Conservation (phyloP, 1,140 invertebrate species). For the Rhizoglyphus robini region DNA sequence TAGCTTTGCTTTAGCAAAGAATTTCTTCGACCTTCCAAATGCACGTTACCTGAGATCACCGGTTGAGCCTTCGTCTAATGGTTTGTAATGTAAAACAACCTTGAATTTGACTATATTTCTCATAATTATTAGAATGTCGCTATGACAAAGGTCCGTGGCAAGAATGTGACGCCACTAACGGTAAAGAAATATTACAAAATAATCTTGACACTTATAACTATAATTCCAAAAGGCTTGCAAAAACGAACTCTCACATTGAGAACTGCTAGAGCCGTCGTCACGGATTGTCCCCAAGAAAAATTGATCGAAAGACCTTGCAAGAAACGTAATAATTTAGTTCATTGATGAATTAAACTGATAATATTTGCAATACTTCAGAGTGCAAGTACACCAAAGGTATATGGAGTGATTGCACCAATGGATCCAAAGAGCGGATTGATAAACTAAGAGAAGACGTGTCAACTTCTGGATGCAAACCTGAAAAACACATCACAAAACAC, state of each 20-base stretch:
- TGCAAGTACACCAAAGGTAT: conserved; percentile 17
- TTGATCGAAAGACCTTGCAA: conserved; percentile 17
- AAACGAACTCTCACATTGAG: conserved; percentile 5
- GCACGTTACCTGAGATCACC: too few relatives aligned
- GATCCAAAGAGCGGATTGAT: conserved; percentile 2
- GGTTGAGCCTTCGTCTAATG: too few relatives aligned
- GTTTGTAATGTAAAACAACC: too few relatives aligned
- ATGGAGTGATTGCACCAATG: conserved; percentile 19
- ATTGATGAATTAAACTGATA: neutral
- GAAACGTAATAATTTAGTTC: neutral
- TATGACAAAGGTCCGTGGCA: conserved; percentile 20
- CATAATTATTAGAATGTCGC: conserved; percentile 18
- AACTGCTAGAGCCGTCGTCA: neutral
- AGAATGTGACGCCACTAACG: conserved; percentile 9
- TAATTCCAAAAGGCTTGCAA: conserved; percentile 3
- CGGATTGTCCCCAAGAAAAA: conserved; percentile 10
- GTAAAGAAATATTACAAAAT: neutral
- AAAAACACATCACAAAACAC: neutral
- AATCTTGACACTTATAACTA: neutral
- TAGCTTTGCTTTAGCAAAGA: too few relatives aligned
- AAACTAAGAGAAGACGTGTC: neutral
- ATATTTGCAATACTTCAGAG: neutral
- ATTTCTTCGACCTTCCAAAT: too few relatives aligned
- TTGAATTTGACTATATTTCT: too few relatives aligned
- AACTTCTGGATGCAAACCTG: neutral